These are phyloP conservation scores for Xiphorhynchus erythropygius DNA, from an alignment of 2,797 vertebrate species.

Conservation along the genomic window DNA sequence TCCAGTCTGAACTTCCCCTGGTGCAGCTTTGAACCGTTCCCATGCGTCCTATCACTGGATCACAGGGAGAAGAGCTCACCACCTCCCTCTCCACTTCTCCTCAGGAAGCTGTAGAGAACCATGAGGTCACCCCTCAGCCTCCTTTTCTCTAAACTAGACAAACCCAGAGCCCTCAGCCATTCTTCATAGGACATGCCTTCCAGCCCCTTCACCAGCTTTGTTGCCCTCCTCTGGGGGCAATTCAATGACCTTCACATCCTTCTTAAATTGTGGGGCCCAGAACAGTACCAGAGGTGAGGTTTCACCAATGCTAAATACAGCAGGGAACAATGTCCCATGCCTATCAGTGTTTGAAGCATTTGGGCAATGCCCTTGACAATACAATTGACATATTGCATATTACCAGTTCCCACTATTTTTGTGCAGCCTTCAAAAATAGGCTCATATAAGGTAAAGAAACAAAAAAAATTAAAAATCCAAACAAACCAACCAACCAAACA, in stretches of 20 bases:
- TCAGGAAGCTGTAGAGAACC: background rate
- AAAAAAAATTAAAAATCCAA: background rate
- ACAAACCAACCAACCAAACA: background rate
- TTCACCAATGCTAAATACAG: background rate
- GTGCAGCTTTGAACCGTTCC: background rate
- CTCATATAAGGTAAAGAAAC: background rate
- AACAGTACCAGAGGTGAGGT: background rate
- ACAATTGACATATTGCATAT: background rate
- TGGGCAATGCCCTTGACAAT: background rate
- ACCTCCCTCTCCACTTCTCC: background rate
- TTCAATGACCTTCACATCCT: background rate
- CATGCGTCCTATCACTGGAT: background rate
- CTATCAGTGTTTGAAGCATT: background rate
- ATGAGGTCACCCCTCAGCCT: background rate
- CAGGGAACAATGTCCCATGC: background rate
- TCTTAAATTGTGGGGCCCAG: background rate
- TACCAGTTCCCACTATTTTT: background rate
- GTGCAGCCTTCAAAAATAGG: background rate
- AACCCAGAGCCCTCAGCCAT: background rate
- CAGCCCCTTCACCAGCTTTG: background rate
- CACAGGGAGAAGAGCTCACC: background rate
- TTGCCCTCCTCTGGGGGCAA: background rate
- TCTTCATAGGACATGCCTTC: background rate
- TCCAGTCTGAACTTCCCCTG: background rate
- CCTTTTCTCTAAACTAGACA: background rate